Base-by-base conservation (phyloP, 2,888 invertebrate species). In the Agonopterix heracliana region DNA sequence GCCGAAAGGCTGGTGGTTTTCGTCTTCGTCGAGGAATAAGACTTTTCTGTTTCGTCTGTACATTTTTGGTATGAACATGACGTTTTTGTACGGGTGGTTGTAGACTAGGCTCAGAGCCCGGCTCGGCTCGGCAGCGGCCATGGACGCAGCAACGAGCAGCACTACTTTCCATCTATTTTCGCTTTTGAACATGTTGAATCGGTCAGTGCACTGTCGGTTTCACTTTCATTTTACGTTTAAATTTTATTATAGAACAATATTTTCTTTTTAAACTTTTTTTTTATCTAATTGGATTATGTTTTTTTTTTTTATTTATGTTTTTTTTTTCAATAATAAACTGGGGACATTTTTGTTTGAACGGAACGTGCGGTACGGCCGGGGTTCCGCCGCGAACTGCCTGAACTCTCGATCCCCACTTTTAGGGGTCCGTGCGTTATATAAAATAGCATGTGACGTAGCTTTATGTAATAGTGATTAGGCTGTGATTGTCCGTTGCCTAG, bases 111-210 rank as follows among this genome's bases (percentile, higher is more conserved):
- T 77, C 12, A 86, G 68, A 61, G 86, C 85, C 51, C 83, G 81
- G 64, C 78, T 82, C 53, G 81, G 79, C 65, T 89, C 89, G 61
- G 68, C 78, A 17, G 79, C 75, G 46, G 69, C 75, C 34, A 74
- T 73, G 55, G 79, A 71, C 64, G 79, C 78, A 49, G 71, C 75
- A 45, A 81, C 73, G 47, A 88, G 68, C 62, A 89, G 62, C 63
- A 87, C 63, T 65, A 89, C 86, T 87, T 88, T 89, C 89, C 87
- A 89, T 71, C 72, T 74, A 72, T 82, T 80, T 74, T 78, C 82
- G 74, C 80, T 76, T 26, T 26, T 26, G 34, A 78, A 80, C 89
- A 89, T 89, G 71, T 81, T 87, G 77, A 45, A 36, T 60, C 82
- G 86, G 84, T 85, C 86, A 85, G 69, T 84, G 84, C 66, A 71